Base-by-base conservation (phyloP, 2,113 vertebrate species). In the Boleophthalmus pectinirostris region DNA sequence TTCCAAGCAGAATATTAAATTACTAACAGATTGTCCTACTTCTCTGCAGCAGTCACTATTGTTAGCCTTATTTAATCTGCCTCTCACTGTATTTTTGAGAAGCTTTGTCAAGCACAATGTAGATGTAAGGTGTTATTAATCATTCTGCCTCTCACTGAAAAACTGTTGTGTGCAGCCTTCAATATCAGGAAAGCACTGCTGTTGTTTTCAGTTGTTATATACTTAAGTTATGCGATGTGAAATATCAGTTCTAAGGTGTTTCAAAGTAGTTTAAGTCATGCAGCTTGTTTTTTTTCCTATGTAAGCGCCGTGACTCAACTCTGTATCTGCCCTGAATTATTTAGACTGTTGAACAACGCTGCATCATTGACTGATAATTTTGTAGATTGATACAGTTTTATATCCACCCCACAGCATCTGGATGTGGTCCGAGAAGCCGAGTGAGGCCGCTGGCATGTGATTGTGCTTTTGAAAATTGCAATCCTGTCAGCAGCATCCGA, bases 321-420 rank as follows among this genome's bases (percentile, higher is more conserved):
- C 58, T 58, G 8, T 61, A 25, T 61, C 58, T 8, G 14, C 58
- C 1, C 51, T 85, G 11, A 85, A 87, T 83, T 84, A 84, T 87
- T 88, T 61, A 76, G 61, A 6, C 10, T 73, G 53, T 73, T 82
- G 84, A 77, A 75, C n/a, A 76, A 88, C 70, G 78, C 63, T 66
- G 51, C 51, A 79, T 73, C 79, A 43, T 43, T 11, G 69, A 86
- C 78, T 77, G 73, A 87, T 88, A 75, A 80, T 57, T 63, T 38
- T 66, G 79, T 2, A 23, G 21, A 79, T 74, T 79, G 54, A 49
- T 47, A 79, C 14, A 63, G 69, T 56, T 77, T 66, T 53, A 21
- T 46, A 61, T 45, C 43, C 60, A 68, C 15, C 38, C 73, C 79
- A 35, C 47, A 69, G 77, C 49, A 70, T 25, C 66, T 61, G 75